Evolutionary conservation across 2,797 vertebrate species (phyloP).

Genomic region (Australoheros facetus): DNA sequence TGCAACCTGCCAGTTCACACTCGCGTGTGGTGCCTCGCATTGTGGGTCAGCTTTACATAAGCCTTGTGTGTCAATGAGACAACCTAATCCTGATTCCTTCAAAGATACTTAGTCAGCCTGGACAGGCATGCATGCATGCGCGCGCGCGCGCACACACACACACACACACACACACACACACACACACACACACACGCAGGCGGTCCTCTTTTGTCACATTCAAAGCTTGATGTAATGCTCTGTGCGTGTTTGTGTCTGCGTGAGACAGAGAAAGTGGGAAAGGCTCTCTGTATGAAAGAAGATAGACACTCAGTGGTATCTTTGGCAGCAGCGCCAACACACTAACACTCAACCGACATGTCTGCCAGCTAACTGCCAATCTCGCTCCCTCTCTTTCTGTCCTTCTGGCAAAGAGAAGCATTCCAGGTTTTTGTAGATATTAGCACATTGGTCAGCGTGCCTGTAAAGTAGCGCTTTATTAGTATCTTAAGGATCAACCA

Average conservation of each 20-base stretch:
- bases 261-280: slow-evolving; percentile 30
- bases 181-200: background rate
- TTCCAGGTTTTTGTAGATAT: slow-evolving; percentile 6
- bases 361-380: slow-evolving; percentile 56
- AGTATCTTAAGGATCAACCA: background rate
- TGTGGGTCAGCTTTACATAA: slow-evolving; percentile 58
- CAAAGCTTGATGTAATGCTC: slow-evolving; percentile 26
- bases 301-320: slow-evolving; percentile 31
- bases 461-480: background rate
- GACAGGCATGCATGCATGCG: background rate
- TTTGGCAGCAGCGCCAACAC: slow-evolving; percentile 47
- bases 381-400: slow-evolving; percentile 10
- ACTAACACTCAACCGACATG: slow-evolving; percentile 25
- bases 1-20: slow-evolving; percentile 27
- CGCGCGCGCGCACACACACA: background rate
- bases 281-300: slow-evolving; percentile 42
- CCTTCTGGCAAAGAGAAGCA: background rate
- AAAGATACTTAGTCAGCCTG: slow-evolving; percentile 49
- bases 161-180: background rate
- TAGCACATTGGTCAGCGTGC: background rate
- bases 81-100: slow-evolving; percentile 57
- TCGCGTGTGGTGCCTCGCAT: slow-evolving; percentile 6
- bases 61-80: slow-evolving; percentile 44
- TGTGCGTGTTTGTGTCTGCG: slow-evolving; percentile 13
- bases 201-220: slow-evolving; percentile 40